These are phyloP conservation scores for Aldabrachelys gigantea DNA, from an alignment of 2,113 vertebrate genomes.

Conservation along the genomic window DNA sequence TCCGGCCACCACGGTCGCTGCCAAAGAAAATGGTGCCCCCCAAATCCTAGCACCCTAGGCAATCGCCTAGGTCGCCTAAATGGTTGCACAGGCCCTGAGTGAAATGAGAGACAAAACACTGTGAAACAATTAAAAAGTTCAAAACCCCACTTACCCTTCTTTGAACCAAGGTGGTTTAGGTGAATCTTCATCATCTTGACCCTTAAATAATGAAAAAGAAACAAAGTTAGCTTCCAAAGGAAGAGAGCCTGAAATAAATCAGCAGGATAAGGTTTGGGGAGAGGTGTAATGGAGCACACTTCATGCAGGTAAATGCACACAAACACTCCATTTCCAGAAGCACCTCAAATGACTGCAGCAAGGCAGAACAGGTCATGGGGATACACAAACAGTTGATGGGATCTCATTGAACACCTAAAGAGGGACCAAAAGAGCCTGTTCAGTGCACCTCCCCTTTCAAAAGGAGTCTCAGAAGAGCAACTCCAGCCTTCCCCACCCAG, in stretches of 20 bases:
- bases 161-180: slow-evolving; percentile 90
- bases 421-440: slow-evolving; percentile 67
- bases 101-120: neutral
- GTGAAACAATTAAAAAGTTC: neutral
- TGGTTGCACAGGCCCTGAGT: no score
- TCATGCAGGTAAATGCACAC: slow-evolving; percentile 56
- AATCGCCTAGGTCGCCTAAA: no score
- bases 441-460: slow-evolving; percentile 51
- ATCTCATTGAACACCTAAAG: neutral
- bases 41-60: no score
- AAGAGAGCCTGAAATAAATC: neutral
- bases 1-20: no score
- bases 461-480: neutral
- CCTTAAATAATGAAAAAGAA: slow-evolving; percentile 68
- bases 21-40: no score
- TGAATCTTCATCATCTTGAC: slow-evolving; percentile 83
- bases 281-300: neutral
- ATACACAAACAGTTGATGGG: neutral
- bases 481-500: neutral
- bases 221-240: slow-evolving; percentile 14
- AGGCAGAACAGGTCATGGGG: neutral
- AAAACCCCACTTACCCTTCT: slow-evolving; percentile 86
- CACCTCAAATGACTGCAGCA: neutral
- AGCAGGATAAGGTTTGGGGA: neutral
- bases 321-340: neutral